Base-by-base conservation (phyloP, 2,888 invertebrate species). In the Andrena trimmerana region DNA sequence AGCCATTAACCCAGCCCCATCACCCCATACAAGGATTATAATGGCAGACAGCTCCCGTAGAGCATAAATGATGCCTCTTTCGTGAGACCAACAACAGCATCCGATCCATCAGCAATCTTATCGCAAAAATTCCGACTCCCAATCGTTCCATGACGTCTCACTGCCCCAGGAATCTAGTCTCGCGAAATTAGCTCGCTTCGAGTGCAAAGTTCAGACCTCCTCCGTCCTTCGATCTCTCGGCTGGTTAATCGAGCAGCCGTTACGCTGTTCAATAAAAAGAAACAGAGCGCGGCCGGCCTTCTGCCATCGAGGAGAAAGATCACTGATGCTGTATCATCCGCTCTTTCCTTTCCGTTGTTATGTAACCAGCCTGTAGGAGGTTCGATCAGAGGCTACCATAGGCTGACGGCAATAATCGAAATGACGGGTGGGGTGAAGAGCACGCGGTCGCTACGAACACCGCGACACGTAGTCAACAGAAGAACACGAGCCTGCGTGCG, bases 381-480 rank as follows among this genome's bases (percentile, higher is more conserved):
- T 48, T 54, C 33, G 59, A 27, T 70, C 59, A 63, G 60, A 74
- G 69, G 50, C 69, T 57, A 54, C 50, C 78, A 42, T 72, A 72
- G 69, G 50, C 62, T 50, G 69, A 20, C 50, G 57, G 54, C 73
- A 60, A 72, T 73, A 76, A 66, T 59, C 70, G 82, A 60, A 69
- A 54, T 42, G 16, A 63, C 60, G 57, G 42, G 85, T 88, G 82
- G 90, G 89, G 86, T 90, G 85, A 90, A 68, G 66, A 84, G 79
- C 83, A 87, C 88, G 88, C 88, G 86, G 80, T 74, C 84, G 83
- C 80, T 84, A 78, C 85, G 85, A 86, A 89, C 89, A 81, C 85
- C 76, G 84, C 69, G 76, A 67, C 69, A 74, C 76, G 79, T 67
- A 85, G 87, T 85, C 71, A 72, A 62, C 57, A 54, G 67, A 78